Evolutionary conservation across 1,140 invertebrate genomes (phyloP).

Genomic region (Ooceraea biroi): DNA sequence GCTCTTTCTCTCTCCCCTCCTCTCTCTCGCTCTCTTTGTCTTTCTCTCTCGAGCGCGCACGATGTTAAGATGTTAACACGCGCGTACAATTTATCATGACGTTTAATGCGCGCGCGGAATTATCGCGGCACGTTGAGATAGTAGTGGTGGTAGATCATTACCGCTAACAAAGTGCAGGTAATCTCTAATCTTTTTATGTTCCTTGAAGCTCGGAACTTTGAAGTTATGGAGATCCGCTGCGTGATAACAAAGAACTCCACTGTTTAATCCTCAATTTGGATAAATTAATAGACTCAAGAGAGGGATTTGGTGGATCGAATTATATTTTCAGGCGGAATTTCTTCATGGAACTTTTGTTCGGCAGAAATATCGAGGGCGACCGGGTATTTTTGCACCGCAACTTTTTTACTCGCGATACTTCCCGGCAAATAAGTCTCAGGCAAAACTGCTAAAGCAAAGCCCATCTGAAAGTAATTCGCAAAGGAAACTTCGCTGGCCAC

Average conservation of each 20-base stretch:
- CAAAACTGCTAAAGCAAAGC: not conserved
- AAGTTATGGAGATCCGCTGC: not conserved
- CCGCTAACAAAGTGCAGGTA: too few species aligned
- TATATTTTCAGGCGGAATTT: slow-evolving; percentile 6
- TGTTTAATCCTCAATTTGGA: not conserved
- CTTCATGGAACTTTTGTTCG: not conserved
- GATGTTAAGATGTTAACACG: slow-evolving; percentile 51
- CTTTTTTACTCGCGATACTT: not conserved
- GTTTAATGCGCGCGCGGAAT: slow-evolving; percentile 22
- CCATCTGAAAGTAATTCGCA: not conserved
- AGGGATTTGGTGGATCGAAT: not conserved
- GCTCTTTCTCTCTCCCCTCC: too few species aligned
- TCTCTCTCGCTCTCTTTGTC: too few species aligned
- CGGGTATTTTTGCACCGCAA: not conserved
- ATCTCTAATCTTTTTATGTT: not conserved
- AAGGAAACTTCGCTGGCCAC: not conserved
- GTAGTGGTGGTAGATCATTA: not conserved
- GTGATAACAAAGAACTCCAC: not conserved
- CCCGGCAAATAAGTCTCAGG: not conserved
- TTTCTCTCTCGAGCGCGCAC: not conserved
- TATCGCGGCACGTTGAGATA: slow-evolving; percentile 3
- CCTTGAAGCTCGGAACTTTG: too few species aligned
- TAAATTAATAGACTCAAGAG: not conserved
- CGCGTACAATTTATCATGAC: slow-evolving; percentile 27
- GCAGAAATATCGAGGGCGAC: not conserved